Percentiles rank a stretch among this genome's conserved stretches.
Evolutionary conservation across 2,797 vertebrate genomes (phyloP).

Genomic region (Chromobotia macracanthus): DNA sequence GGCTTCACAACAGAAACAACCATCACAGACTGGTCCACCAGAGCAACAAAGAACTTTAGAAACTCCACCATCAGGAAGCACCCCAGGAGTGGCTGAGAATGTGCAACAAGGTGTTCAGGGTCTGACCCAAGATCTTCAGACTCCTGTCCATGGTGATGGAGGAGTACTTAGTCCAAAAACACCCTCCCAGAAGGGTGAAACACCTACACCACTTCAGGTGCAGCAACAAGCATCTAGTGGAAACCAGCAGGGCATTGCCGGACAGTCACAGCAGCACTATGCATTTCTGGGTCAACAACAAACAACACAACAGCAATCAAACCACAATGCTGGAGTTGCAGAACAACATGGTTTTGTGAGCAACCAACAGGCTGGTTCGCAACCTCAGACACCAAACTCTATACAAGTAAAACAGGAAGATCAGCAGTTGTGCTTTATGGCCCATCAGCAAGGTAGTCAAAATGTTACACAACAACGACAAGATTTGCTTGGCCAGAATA

Average conservation of each 20-base stretch:
- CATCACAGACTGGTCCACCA: constrained; percentile 56
- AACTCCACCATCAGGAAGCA: constrained; percentile 70
- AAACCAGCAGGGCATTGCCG: constrained; percentile 71
- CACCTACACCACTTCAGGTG: constrained; percentile 72
- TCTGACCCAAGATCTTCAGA: constrained; percentile 68
- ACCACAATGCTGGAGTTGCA: constrained; percentile 66
- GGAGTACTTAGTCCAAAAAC: constrained; percentile 76
- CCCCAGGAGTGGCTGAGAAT: constrained; percentile 66
- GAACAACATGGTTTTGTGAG: constrained; percentile 70
- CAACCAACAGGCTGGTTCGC: constrained; percentile 68
- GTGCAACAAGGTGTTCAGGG: constrained; percentile 58
- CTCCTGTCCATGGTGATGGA: constrained; percentile 71
- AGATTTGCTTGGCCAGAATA: constrained; percentile 70
- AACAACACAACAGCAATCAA: constrained; percentile 52
- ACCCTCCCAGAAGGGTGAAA: constrained; percentile 74
- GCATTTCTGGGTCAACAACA: constrained; percentile 69
- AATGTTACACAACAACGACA: constrained; percentile 72
- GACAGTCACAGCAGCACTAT: constrained; percentile 71
- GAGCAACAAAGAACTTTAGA: constrained; percentile 56
- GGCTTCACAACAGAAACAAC: constrained; percentile 77
- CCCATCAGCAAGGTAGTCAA: constrained; percentile 67
- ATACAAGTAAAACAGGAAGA: constrained; percentile 81
- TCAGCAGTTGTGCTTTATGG: constrained; percentile 76
- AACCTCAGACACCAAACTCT: constrained; percentile 71
- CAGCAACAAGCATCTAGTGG: constrained; percentile 67